Evolutionary conservation across 2,113 vertebrate genomes (phyloP), one percentile per base, ranked within the genome.

Genomic region (Fregata magnificens): DNA sequence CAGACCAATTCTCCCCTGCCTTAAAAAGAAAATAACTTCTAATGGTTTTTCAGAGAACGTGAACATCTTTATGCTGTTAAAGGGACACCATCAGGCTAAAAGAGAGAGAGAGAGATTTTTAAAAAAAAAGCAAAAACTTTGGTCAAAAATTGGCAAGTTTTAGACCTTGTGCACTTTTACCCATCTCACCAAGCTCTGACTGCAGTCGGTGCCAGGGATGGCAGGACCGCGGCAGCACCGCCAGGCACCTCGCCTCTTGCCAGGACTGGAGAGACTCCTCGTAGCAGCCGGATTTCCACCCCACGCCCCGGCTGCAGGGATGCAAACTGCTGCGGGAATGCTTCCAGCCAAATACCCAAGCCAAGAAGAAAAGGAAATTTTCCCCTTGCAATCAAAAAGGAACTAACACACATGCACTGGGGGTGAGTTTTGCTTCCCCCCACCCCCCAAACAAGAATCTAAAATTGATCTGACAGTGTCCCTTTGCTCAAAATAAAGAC

Each of bases 61-160:
- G 72, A 97, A 96, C 95, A 95, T 98, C 96, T 97, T 97, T 97
- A 78, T 94, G 82, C 88, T 95, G 94, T 80, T 93, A 91, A 97
- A 96, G 95, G 97, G 95, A 97, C 94, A 96, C 94, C 71, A 80
- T 95, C 95, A 90, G 76, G 76, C 86, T 91, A 83, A 96, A 95
- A 95, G 94, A 96, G 86, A 91, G 63, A 96, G 86, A 89, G 83
- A 95, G 80, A 73, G 3, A 58, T 31, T 61, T 31, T 16, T 19
- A 47, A 47, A 13, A 58, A 61, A 40, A 47, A 73, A 63, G 26
- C 40, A 90, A 95, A 82, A 28, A 26, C 56, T 91, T 95, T 63
- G 83, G 66, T 95, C 22, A 79, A 29, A 95, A 88, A 36, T 17
- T 0, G n/a, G 22, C 31, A 38, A 34, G 22, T 83, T 86, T 40